phyloP scores from a whole-genome alignment of 2,888 invertebrate species.

The Acleris cristana region DNA sequence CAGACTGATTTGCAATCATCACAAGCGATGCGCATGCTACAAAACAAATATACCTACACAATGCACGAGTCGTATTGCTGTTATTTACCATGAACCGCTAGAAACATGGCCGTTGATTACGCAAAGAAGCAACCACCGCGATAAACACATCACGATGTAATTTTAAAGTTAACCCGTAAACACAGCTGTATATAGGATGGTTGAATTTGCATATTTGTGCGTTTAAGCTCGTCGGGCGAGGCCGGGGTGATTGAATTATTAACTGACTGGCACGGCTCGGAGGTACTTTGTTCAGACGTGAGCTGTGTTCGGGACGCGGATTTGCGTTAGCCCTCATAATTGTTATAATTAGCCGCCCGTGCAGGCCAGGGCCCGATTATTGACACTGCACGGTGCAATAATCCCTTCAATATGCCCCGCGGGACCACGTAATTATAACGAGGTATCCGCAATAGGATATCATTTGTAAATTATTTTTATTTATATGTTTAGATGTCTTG shows the following conservation, averaged over 20 bases:
- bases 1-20: no score
- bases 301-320: constrained; percentile 58
- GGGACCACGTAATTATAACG: constrained; percentile 11
- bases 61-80: no score
- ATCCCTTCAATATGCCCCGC: constrained; percentile 28
- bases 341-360: constrained; percentile 61
- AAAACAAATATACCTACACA: no score
- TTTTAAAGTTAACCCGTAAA: constrained; percentile 63
- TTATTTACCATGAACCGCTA: no score
- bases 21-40: no score
- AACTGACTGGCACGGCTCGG: constrained; percentile 64
- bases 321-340: constrained; percentile 56
- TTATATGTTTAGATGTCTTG: no score
- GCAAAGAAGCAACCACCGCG: constrained; percentile 48
- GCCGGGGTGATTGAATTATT: constrained; percentile 77
- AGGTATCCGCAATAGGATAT: not conserved
- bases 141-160: constrained; percentile 59
- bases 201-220: constrained; percentile 73
- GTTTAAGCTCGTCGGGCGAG: constrained; percentile 57
- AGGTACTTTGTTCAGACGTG: constrained; percentile 64
- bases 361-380: constrained; percentile 57
- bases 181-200: constrained; percentile 47
- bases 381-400: constrained; percentile 41
- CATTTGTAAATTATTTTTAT: no score
- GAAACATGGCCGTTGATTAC: constrained; percentile 21